Percentiles rank a stretch among this genome's conserved stretches.
phyloP scores from a whole-genome alignment of 2,888 invertebrate genomes.

The Stenotaenia linearis region DNA sequence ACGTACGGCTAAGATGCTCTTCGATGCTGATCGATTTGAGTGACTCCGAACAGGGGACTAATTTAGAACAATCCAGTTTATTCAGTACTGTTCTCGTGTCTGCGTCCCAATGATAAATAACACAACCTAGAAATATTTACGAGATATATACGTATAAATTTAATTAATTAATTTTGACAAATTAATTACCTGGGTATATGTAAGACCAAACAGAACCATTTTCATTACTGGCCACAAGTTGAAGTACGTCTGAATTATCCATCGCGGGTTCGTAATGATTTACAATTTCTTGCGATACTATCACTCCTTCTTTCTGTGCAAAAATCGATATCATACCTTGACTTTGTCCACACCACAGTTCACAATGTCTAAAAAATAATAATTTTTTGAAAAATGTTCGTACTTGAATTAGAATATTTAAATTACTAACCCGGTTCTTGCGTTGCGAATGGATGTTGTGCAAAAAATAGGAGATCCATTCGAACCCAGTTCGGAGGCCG shows the following conservation, averaged over 20 bases:
- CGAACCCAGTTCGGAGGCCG: slow-evolving; percentile 38
- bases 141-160: too few species aligned
- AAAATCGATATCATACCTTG: slow-evolving; percentile 74
- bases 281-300: slow-evolving; percentile 65
- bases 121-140: too few species aligned
- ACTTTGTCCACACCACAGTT: slow-evolving; percentile 84
- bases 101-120: slow-evolving; percentile 82
- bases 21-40: slow-evolving; percentile 85
- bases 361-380: slow-evolving; percentile 50
- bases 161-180: slow-evolving; percentile 18
- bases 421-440: background rate
- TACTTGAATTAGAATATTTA: background rate
- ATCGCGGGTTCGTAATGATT: slow-evolving; percentile 58
- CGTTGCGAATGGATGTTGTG: slow-evolving; percentile 50
- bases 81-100: slow-evolving; percentile 61
- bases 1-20: slow-evolving; percentile 68
- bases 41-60: slow-evolving; percentile 86
- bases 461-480: slow-evolving; percentile 55
- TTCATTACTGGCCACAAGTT: slow-evolving; percentile 58
- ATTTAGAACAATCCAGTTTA: slow-evolving; percentile 82
- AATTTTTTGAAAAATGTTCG: background rate
- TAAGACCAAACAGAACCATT: slow-evolving; percentile 59
- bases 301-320: slow-evolving; percentile 58
- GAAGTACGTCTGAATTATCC: slow-evolving; percentile 48
- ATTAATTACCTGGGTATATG: slow-evolving; percentile 65